These are phyloP conservation scores for Lasiurus borealis DNA, from an alignment of 2,113 vertebrate species.

Conservation along the genomic window DNA sequence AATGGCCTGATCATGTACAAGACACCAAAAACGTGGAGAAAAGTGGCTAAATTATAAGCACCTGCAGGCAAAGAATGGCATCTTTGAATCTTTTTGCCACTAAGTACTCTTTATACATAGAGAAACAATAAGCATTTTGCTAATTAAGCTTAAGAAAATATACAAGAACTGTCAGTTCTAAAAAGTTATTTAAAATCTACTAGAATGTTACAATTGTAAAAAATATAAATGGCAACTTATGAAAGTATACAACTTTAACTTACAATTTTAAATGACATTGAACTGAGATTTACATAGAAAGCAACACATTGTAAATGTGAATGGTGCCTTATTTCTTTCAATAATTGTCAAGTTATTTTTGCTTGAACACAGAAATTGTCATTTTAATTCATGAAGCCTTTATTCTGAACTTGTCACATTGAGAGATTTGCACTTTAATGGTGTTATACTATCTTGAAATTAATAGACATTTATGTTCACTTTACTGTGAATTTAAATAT, in stretches of 20 bases:
- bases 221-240: slow-evolving; percentile 1
- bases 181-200: slow-evolving; percentile 1
- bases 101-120: neutral
- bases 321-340: slow-evolving; percentile 12
- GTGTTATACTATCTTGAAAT: slow-evolving; percentile 3
- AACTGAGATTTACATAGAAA: slow-evolving; percentile 26
- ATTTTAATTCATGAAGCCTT: slow-evolving; percentile 23
- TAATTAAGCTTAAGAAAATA: slow-evolving; percentile 37
- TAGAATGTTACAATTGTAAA: neutral
- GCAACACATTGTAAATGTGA: neutral
- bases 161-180: neutral
- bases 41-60: neutral
- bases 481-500: slow-evolving; percentile 34
- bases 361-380: slow-evolving; percentile 15
- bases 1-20: neutral
- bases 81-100: neutral
- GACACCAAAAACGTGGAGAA: neutral
- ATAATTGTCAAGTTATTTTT: slow-evolving; percentile 58
- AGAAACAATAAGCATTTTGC: neutral
- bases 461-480: slow-evolving; percentile 12
- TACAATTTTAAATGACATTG: neutral
- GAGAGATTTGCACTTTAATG: slow-evolving; percentile 35
- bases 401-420: slow-evolving; percentile 9
- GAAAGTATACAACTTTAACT: neutral
- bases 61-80: neutral